Evolutionary conservation across 1,140 invertebrate genomes (phyloP), one percentile per base, ranked within the genome.

Genomic region (Apis florea): DNA sequence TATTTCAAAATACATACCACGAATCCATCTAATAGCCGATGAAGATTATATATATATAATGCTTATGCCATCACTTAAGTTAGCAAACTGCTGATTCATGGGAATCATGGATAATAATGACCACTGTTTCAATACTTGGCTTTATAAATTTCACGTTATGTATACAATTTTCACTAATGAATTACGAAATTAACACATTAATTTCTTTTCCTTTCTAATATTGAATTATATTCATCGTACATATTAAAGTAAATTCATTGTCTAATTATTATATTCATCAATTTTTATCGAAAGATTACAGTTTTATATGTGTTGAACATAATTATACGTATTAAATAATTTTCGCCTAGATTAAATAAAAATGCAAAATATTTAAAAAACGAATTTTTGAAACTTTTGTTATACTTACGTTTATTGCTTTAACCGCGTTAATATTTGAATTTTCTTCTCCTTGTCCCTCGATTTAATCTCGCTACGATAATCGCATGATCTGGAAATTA

Each of bases 401-500:
- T n/a, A 11, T 2, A 66, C 78, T 74, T 49, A 81, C 79, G 12
- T 75, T 74, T 21, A 68, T 53, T 15, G 63, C 26, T 74, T n/a
- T 31, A 31, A 61, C 69, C 8, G 61, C 78, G 56, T 11, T 31
- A 56, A 67, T 56, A 56, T 26, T 54, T 80, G 17, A 26, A 49
- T 49, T 63, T 49, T 70, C 64, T 72, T 82, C 72, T 12, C 74
- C 69, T 78, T 64, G 47, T 58, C 68, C 68, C 58, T 70, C 67
- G 73, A 68, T 77, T 24, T 49, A 40, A 58, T 31, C 56, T 21
- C 21, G 72, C 69, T 79, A 72, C 17, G 63, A 21, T 24, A 58
- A n/a, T 78, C 75, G 68, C 79, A 74, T 40, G 31, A 74, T 59
- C 79, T 74, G 79, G 21, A 53, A 80, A 74, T 19, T 6, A 12